phyloP scores from a whole-genome alignment of 2,888 invertebrate genomes.

The Lithophane semibrunnea region DNA sequence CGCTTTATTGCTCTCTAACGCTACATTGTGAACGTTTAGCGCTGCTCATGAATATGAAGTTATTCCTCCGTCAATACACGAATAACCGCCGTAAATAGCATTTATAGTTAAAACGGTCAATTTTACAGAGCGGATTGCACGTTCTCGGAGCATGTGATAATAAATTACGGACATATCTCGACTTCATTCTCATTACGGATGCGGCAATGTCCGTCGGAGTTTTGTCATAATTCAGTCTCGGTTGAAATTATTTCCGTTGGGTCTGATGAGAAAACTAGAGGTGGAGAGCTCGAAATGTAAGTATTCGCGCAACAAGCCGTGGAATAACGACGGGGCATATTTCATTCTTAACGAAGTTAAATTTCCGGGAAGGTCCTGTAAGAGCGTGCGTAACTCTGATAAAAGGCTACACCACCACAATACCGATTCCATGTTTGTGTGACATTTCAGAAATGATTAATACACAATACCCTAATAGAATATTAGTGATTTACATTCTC shows the following conservation, averaged over 20 bases:
- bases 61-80: slow-evolving; percentile 59
- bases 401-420: slow-evolving; percentile 84
- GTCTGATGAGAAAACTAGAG: slow-evolving; percentile 90
- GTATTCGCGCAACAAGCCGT: slow-evolving; percentile 89
- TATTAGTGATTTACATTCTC: slow-evolving; percentile 48
- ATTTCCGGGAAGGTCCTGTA: slow-evolving; percentile 88
- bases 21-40: slow-evolving; percentile 68
- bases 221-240: slow-evolving; percentile 91
- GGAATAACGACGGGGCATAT: slow-evolving; percentile 89
- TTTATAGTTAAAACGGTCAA: slow-evolving; percentile 80
- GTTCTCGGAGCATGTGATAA: slow-evolving; percentile 84
- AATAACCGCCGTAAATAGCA: slow-evolving; percentile 56
- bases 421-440: slow-evolving; percentile 80
- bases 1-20: slow-evolving; percentile 80
- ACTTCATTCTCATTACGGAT: slow-evolving; percentile 90
- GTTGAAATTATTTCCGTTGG: slow-evolving; percentile 90
- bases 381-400: slow-evolving; percentile 89
- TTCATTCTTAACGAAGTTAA: slow-evolving; percentile 91
- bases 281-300: slow-evolving; percentile 88
- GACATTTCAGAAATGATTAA: slow-evolving; percentile 71
- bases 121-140: slow-evolving; percentile 73
- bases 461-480: slow-evolving; percentile 59
- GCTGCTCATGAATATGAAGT: slow-evolving; percentile 67
- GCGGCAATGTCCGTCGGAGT: slow-evolving; percentile 90
- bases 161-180: slow-evolving; percentile 89